Base-by-base conservation (phyloP, 2,888 invertebrate species). In the Orchesella flavescens region DNA sequence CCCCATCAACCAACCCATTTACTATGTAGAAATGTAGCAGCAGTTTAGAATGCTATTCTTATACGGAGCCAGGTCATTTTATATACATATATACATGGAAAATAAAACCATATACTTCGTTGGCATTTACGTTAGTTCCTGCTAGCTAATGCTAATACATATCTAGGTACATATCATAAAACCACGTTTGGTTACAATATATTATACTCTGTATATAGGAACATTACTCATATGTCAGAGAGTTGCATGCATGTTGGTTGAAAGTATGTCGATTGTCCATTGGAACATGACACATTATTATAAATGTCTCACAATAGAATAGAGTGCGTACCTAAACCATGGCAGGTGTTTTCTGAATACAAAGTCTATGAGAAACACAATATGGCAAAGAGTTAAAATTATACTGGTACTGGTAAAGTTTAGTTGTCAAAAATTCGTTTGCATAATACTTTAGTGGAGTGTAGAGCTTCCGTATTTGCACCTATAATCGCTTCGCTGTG, bases 381-480 rank as follows among this genome's bases (percentile, higher is more conserved):
- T 34, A 7, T 7, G 34, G 34, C 34, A 34, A 34, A 34, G 34
- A 34, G 34, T 34, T 34, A 34, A 34, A 34, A 34, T 34, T 34
- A 34, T 34, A 34, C 34, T 34, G 34, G 7, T 34, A 7, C 34
- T 34, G 34, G 7, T 34, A 7, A 2, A 34, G 34, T 34, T 34
- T 12, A 49, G 3, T 49, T 2, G 49, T 49, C 49, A n/a, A 1
- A n/a, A 3, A 7, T 49, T 49, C n/a, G 49, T 49, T 49, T 15
- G 49, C 49, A 49, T 49, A 49, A 49, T 49, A 63, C 12, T 34
- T 34, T 34, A 7, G 34, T 34, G 34, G 34, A 34, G 23, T 63
- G 24, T 24, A 63, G 21, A 23, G 21, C 34, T 63, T 63, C 63
- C 63, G 63, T 19, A 24, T 63, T 63, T 63, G 9, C 63, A 63